Base-by-base conservation (phyloP, 2,797 vertebrate species). In the Neosilurus mollespiculum region DNA sequence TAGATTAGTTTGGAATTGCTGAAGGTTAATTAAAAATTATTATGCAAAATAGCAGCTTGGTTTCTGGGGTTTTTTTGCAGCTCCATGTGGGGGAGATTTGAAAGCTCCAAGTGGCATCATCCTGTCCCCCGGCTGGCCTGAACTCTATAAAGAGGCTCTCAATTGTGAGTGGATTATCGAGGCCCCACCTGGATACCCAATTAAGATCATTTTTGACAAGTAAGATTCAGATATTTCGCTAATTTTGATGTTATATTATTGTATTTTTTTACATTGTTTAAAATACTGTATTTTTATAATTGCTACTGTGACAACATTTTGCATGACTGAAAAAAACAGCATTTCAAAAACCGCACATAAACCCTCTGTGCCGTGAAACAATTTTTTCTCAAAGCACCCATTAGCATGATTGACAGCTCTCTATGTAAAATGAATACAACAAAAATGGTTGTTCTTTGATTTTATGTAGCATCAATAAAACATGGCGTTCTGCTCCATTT, bases 171-270 rank as follows among this genome's bases (percentile, higher is more conserved):
- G 98, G 98, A 96, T 99, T 90, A 97, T 99, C 9, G 98, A 99
- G 92, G 98, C 98, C 73, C 97, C 95, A 89, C 98, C 98, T 0
- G 98, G 98, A 88, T 99, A 98, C 90, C 97, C 98, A 87, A 99
- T 99, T 95, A 99, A 99, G 93, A 99, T 99, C 93, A 99, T 98
- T 49, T 99, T 99, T 11, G 97, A 99, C 95, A 99, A 98, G 98
- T 99, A 86, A 93, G 93, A 89, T 22, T 34, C 56, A 30, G 15
- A n/a, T 37, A n/a, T 26, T 62, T 78, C 51, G 34, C 10, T 20
- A 15, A 20, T 64, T 1, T 26, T 78, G 18, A 53, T 30, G n/a
- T 11, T 2, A 5, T 43, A 43, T 43, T 43, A 5, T 1, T 43
- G 4, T 43, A 43, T 43, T 78, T 78, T n/a, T 11, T 20, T 4